A percentile compares a stretch with the other conserved stretches of the same genome.
These are phyloP conservation scores for Pantelozetes paolii DNA, from an alignment of 2,888 invertebrate species.

Conservation along the genomic window DNA sequence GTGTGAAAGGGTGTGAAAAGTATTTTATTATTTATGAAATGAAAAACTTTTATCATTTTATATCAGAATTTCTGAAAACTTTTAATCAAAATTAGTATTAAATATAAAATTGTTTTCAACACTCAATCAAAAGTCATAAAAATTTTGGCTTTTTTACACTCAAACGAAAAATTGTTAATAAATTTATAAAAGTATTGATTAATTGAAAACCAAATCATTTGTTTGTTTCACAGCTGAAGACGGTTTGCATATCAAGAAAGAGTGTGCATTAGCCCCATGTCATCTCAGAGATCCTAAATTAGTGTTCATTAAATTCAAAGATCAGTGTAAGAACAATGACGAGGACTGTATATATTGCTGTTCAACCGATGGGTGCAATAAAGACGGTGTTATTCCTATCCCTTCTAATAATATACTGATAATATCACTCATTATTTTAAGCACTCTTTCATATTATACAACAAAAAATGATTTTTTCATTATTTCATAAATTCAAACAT, in stretches of 20 bases:
- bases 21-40: no score
- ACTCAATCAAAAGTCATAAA: no score
- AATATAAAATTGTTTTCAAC: no score
- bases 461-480: neutral
- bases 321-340: constrained; percentile 47
- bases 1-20: no score
- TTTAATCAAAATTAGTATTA: no score
- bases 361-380: constrained; percentile 49
- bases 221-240: constrained; percentile 1
- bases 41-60: no score
- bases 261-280: constrained; percentile 49
- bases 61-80: no score
- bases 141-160: no score
- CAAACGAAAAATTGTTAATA: no score
- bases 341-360: constrained; percentile 49
- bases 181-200: no score
- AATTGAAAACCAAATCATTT: no score
- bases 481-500: neutral
- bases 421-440: neutral
- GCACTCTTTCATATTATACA: neutral
- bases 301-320: constrained; percentile 43
- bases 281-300: constrained; percentile 47
- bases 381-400: constrained; percentile 38
- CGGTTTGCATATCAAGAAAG: constrained; percentile 43
- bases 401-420: neutral